These are phyloP conservation scores for Drosophila persimilis DNA, from an alignment of 1,140 invertebrate genomes.

Conservation along the genomic window DNA sequence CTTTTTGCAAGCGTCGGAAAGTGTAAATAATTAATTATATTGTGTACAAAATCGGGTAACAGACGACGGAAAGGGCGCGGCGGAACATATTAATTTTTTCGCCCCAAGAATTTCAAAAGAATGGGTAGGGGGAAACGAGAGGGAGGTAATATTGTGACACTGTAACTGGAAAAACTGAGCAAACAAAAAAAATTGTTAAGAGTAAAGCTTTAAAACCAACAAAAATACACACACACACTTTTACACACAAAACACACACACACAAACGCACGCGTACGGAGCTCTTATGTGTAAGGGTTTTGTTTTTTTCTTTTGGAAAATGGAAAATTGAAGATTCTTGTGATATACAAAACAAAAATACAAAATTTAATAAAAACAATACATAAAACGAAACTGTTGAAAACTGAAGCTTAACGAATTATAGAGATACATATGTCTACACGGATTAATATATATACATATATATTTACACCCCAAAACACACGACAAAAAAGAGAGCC, in stretches of 20 bases:
- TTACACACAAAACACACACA: too few relatives aligned
- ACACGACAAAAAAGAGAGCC: slow-evolving; percentile 16
- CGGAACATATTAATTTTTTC: slow-evolving; percentile 51
- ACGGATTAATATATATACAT: slow-evolving; percentile 7
- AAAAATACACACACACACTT: slow-evolving; percentile 20
- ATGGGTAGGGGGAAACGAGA: neutral
- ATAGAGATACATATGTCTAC: slow-evolving; percentile 31
- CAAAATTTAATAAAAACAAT: slow-evolving; percentile 49
- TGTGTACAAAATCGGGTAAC: slow-evolving; percentile 24
- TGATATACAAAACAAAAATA: slow-evolving; percentile 69
- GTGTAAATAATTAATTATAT: slow-evolving; percentile 46
- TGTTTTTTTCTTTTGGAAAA: slow-evolving; percentile 56
- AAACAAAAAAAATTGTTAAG: slow-evolving; percentile 44
- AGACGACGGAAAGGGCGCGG: neutral
- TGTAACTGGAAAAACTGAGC: slow-evolving; percentile 51
- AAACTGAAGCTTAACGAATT: slow-evolving; percentile 57
- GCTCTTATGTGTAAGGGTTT: slow-evolving; percentile 28
- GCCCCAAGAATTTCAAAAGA: slow-evolving; percentile 43
- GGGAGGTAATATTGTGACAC: slow-evolving; percentile 29
- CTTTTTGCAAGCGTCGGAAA: neutral
- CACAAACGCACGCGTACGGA: neutral
- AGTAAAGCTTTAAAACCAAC: slow-evolving; percentile 47
- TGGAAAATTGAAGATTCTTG: slow-evolving; percentile 75
- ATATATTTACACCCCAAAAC: slow-evolving; percentile 1
- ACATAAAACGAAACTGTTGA: slow-evolving; percentile 47